Evolutionary conservation across 2,113 vertebrate genomes (phyloP).

Genomic region (Empidonax traillii): DNA sequence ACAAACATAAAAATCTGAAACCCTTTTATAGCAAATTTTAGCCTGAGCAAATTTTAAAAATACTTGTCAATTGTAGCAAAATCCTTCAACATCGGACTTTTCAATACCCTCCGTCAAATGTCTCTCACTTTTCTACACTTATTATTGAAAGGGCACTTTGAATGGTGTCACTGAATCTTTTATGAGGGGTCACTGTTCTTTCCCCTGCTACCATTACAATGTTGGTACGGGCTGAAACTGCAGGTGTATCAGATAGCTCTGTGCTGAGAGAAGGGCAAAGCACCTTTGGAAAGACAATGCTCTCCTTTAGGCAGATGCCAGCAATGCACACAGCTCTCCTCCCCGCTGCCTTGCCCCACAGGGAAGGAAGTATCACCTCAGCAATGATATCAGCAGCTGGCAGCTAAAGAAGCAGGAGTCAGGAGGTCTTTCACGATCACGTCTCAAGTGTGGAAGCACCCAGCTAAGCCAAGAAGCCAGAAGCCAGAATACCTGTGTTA

Average conservation of each 20-base stretch:
- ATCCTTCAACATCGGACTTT: slow-evolving; percentile 5
- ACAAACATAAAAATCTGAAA: not conserved
- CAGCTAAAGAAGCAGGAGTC: slow-evolving; percentile 35
- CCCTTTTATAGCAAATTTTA: not conserved
- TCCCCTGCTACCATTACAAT: not conserved
- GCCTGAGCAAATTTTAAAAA: not conserved
- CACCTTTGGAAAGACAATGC: not conserved
- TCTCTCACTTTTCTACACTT: not conserved
- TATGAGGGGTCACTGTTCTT: not conserved
- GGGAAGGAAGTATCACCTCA: not conserved
- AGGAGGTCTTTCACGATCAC: not conserved
- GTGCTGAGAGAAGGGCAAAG: slow-evolving; percentile 13
- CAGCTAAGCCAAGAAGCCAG: slow-evolving; percentile 32
- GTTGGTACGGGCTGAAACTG: not conserved
- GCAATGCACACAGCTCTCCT: not conserved
- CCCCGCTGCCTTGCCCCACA: not conserved
- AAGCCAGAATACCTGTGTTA: slow-evolving; percentile 29
- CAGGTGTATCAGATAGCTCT: not conserved
- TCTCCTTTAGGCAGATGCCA: not conserved
- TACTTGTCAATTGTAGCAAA: not conserved
- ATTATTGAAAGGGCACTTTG: not conserved
- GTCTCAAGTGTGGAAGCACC: not conserved
- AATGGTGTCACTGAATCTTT: slow-evolving; percentile 22
- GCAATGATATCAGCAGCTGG: not conserved
- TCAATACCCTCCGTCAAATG: not conserved